A percentile compares a stretch with the other conserved stretches of the same genome.
Evolutionary conservation across 1,140 invertebrate genomes (phyloP).

Genomic region (Laupala kohalensis): DNA sequence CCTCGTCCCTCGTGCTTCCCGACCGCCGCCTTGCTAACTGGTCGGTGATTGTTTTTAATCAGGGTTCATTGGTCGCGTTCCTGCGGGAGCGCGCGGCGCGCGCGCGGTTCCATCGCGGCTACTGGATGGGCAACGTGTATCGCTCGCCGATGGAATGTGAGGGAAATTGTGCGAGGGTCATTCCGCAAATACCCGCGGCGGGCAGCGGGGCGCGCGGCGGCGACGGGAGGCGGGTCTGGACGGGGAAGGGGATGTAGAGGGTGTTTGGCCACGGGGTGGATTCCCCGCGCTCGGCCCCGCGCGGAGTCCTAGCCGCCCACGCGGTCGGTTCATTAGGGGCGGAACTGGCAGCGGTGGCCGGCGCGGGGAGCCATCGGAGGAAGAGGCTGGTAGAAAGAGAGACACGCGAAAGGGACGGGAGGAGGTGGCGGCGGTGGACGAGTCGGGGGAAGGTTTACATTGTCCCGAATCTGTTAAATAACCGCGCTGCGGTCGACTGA

Average conservation of each 20-base stretch:
- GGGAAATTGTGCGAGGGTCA: conserved; percentile 3
- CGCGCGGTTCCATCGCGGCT: conserved; percentile 2
- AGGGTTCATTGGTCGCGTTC: conserved; percentile 9
- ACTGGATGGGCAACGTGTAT: conserved; percentile 3
- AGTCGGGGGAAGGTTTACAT: background rate
- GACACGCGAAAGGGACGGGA: background rate
- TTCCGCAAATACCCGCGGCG: conserved; percentile 12
- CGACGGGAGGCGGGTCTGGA: background rate
- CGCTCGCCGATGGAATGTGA: conserved; percentile 5
- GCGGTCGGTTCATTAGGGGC: conserved; percentile 8
- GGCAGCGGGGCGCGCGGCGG: too few species aligned
- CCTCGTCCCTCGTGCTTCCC: too few species aligned
- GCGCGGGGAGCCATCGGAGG: background rate
- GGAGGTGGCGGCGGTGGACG: too few species aligned
- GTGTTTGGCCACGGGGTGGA: background rate
- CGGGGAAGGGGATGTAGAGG: background rate
- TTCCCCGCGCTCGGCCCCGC: background rate
- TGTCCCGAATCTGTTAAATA: conserved; percentile 4
- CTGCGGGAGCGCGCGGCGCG: background rate
- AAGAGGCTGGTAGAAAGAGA: background rate
- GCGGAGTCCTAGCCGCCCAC: background rate
- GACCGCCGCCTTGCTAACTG: background rate
- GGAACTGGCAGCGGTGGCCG: background rate
- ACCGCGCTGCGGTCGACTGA: conserved; percentile 2
- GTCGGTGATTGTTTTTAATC: conserved; percentile 13